Evolutionary conservation across 2,113 vertebrate species (phyloP), one percentile per base, ranked within the genome.

Genomic region (Acrocephalus kingi): DNA sequence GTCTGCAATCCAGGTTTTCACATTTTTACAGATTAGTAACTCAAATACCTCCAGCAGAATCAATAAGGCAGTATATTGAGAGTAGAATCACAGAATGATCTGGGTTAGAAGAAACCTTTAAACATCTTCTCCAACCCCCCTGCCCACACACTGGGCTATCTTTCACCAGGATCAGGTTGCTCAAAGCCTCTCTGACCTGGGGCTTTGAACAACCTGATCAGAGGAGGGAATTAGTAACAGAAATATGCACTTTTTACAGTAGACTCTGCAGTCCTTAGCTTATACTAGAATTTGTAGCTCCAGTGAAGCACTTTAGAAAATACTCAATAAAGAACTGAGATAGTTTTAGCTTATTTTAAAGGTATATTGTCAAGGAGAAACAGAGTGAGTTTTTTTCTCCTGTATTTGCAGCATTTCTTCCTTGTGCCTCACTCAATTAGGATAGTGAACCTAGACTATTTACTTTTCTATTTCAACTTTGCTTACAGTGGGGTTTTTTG

Each of bases 401-500:
- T n/a, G 5, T 45, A 24, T 63, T 92, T 83, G 31, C 30, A 88
- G 31, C 25, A 46, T 41, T 84, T 83, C 28, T 22, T 88, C 25
- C 21, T 45, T 56, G 15, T 6, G 11, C 20, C 25, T 74, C 33
- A 28, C 25, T 87, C 56, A 55, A 7, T 31, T 71, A 22, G 18
- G 28, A 35, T 4, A 72, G 24, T 3, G 15, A 92, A 45, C 8
- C 6, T 25, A 48, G n/a, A 31, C 5, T 54, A 51, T 23, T 37
- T 45, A 48, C 19, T 88, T 82, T 67, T 27, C 15, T 43, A 19
- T 33, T 75, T 71, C 20, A 46, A 8, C 28, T 74, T 64, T 63
- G 5, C 12, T 46, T 82, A 71, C 33, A n/a, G n/a, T n/a, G n/a
- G 15, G 5, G 0, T 1, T 25, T 51, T 37, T 18, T 12, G 13